Percentiles rank a stretch among this genome's conserved stretches.
phyloP scores from a whole-genome alignment of 2,888 invertebrate species.

The Brachyptera risi region DNA sequence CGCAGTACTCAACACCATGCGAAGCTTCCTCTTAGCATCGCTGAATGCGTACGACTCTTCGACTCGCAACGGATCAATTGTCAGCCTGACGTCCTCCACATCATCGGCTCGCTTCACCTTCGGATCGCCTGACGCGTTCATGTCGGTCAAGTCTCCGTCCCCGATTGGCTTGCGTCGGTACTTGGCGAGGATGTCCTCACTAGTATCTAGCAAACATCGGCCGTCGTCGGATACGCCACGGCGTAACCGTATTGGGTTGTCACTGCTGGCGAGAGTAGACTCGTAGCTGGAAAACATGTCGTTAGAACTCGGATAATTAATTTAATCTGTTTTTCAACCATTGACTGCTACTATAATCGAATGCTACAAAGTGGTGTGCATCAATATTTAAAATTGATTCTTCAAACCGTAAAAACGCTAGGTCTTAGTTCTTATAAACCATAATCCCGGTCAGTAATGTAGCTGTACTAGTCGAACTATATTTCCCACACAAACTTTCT shows the following conservation, averaged over 20 bases:
- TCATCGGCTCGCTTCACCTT: constrained; percentile 3
- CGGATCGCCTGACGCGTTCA: constrained; percentile 43
- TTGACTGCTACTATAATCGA: no score
- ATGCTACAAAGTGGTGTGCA: no score
- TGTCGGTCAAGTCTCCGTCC: constrained; percentile 48
- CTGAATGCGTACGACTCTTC: constrained; percentile 54
- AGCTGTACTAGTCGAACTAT: no score
- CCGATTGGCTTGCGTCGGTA: constrained; percentile 70
- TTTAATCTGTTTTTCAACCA: no score
- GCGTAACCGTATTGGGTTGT: not conserved
- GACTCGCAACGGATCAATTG: constrained; percentile 51
- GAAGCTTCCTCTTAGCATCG: constrained; percentile 77
- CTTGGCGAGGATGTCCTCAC: constrained; percentile 92
- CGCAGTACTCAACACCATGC: constrained; percentile 85
- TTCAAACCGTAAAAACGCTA: no score
- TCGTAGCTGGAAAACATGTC: not conserved
- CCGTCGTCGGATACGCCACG: no score
- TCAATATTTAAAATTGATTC: no score
- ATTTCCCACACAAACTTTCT: no score
- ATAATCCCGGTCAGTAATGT: no score
- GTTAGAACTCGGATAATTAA: no score
- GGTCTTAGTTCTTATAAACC: no score
- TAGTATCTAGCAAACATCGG: constrained; percentile 55
- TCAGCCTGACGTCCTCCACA: constrained; percentile 44
- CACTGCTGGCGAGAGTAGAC: not conserved